Percentiles rank a stretch among this genome's conserved stretches.
phyloP scores from a whole-genome alignment of 1,140 invertebrate genomes.

The Lasioglossum baleicum region DNA sequence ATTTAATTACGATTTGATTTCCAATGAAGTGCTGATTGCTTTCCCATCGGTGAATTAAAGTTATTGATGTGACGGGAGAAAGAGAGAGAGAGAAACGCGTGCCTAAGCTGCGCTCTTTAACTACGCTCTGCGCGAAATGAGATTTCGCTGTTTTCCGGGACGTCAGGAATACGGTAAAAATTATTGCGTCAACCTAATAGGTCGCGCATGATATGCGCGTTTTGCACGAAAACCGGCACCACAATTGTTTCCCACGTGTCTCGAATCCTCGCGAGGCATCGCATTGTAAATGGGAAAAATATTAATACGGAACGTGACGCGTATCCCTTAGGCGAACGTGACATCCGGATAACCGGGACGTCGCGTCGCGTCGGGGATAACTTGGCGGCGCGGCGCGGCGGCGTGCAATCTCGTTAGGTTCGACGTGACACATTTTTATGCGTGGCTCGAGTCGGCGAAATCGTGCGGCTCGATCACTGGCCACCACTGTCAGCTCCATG shows the following conservation, averaged over 20 bases:
- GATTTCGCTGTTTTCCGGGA: no score
- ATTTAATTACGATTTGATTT: background rate
- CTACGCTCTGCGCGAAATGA: no score
- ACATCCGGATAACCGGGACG: background rate
- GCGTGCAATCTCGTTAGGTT: background rate
- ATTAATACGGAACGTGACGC: slow-evolving; percentile 20
- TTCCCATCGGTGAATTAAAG: background rate
- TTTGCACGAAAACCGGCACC: background rate
- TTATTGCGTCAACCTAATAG: background rate
- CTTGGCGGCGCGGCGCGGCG: background rate
- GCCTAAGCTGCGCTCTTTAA: no score
- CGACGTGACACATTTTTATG: slow-evolving; percentile 11
- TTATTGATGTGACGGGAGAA: no score
- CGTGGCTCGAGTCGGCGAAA: background rate
- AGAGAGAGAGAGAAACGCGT: no score
- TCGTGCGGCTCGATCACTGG: background rate
- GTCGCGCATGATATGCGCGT: background rate
- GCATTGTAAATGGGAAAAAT: background rate
- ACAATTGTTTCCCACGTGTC: background rate
- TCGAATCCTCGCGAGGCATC: background rate
- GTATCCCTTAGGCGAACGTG: slow-evolving; percentile 10
- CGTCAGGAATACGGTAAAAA: background rate
- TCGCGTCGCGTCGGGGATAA: background rate
- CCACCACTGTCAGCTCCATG: background rate
- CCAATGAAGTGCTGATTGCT: background rate